Conservation (phyloP, 2,113 vertebrate species). For the Melanotaenia duboulayi region DNA sequence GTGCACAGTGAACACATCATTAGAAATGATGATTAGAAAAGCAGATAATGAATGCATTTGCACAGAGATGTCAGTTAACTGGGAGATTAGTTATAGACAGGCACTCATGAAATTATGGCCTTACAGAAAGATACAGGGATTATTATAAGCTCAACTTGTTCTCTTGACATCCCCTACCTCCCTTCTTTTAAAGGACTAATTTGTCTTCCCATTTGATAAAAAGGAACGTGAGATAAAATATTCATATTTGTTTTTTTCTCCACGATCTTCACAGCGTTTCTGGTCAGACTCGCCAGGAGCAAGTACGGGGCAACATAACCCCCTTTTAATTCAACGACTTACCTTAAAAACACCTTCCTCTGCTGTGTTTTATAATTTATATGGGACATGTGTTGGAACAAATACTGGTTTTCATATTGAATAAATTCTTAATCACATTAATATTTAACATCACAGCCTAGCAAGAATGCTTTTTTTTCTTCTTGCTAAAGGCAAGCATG, state of each 20-base stretch:
- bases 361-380: conserved; percentile 3
- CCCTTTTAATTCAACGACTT: not conserved
- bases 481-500: no score
- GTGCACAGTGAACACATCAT: not conserved
- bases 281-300: not conserved
- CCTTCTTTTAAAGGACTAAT: no score
- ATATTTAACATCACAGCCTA: conserved; percentile 1
- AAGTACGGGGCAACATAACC: not conserved
- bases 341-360: no score
- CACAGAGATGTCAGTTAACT: no score
- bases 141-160: not conserved
- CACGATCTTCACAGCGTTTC: not conserved
- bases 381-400: not conserved
- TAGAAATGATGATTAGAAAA: not conserved
- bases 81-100: not conserved
- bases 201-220: not conserved
- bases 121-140: not conserved
- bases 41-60: not conserved
- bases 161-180: not conserved
- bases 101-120: not conserved
- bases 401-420: not conserved
- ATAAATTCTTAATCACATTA: not conserved
- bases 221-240: not conserved
- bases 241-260: not conserved
- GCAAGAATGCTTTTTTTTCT: not conserved